These are phyloP conservation scores for Drosophila sucinea DNA, from an alignment of 1,140 invertebrate genomes.

Conservation along the genomic window DNA sequence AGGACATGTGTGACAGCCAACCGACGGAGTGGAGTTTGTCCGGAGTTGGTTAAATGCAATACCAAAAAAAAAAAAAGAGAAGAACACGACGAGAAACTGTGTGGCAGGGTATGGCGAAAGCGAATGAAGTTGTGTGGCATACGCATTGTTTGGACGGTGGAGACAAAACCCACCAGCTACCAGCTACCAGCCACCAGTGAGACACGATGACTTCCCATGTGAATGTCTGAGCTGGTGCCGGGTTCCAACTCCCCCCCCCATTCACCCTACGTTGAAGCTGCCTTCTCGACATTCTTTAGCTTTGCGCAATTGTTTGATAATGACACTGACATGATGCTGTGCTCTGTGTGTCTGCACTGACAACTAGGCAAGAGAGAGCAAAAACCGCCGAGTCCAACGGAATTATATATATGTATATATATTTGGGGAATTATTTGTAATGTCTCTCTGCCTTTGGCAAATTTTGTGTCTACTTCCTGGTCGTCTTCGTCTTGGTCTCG, in stretches of 20 bases:
- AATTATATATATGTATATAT: constrained; percentile 45
- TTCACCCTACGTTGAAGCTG: background rate
- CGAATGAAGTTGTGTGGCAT: constrained; percentile 48
- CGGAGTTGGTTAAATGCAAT: constrained; percentile 22
- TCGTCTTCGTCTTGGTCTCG: constrained; percentile 6
- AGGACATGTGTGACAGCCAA: constrained; percentile 50
- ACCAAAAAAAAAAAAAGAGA: constrained; percentile 14
- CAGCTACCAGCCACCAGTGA: no score
- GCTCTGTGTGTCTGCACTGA: constrained; percentile 42
- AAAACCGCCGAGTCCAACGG: constrained; percentile 34
- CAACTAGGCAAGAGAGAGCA: constrained; percentile 57
- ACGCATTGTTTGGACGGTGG: constrained; percentile 56
- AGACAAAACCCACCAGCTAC: constrained; percentile 26
- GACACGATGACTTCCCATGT: constrained; percentile 49
- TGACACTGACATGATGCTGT: constrained; percentile 73
- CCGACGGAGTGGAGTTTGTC: constrained; percentile 10
- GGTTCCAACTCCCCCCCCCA: background rate
- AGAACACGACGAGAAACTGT: background rate
- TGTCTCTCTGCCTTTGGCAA: constrained; percentile 48
- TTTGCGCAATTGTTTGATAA: constrained; percentile 72
- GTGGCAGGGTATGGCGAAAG: background rate
- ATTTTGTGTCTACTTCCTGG: constrained; percentile 41
- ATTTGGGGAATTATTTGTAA: constrained; percentile 62
- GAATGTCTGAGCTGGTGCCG: constrained; percentile 41
- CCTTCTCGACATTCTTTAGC: constrained; percentile 29